Evolutionary conservation across 2,888 invertebrate genomes (phyloP), one percentile per base, ranked within the genome.

Genomic region (Phymatocera aterrima): DNA sequence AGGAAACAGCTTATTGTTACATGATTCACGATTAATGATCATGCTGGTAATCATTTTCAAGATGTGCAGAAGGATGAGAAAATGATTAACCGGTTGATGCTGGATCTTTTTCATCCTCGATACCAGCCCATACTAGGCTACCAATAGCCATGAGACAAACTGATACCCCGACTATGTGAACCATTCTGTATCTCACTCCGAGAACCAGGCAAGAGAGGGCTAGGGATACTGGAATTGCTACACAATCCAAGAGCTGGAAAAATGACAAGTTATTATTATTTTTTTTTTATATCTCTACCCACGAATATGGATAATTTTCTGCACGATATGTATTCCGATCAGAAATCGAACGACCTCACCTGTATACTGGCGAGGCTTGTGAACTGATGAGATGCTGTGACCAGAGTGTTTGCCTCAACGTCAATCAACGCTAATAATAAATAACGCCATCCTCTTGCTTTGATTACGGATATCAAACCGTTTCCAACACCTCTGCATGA

Each of bases 331-430:
- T 8, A 60, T 28, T 65, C 24, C 12, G 48, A 48, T 34, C 21
- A 28, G 4, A 48, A 80, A 81, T 87, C 79, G 43, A 12, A n/a
- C n/a, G n/a, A n/a, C n/a, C n/a, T 37, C 86, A 95, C 95, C 93
- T 95, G 95, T 83, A 95, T 94, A 86, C 94, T 95, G 61, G 94
- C 94, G 78, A 95, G 91, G 80, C 94, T 95, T 10, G 95, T 95
- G 87, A 93, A 95, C 84, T 94, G 93, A 91, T 97, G 97, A 0
- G 97, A 96, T 88, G 95, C 94, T 18, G 96, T 95, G 80, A 97
- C 93, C 80, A 97, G 91, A 90, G 95, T 97, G 88, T 96, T 95
- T 5, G 97, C 97, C 91, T 97, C 96, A n/a, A 97, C 97, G 88
- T 97, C 97, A 80, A 96, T 93, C 72, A 94, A 90, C 40, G 96